A percentile compares a stretch with the other conserved stretches of the same genome.
Conservation (phyloP, 2,113 vertebrate species). For the Arvicanthis niloticus region DNA sequence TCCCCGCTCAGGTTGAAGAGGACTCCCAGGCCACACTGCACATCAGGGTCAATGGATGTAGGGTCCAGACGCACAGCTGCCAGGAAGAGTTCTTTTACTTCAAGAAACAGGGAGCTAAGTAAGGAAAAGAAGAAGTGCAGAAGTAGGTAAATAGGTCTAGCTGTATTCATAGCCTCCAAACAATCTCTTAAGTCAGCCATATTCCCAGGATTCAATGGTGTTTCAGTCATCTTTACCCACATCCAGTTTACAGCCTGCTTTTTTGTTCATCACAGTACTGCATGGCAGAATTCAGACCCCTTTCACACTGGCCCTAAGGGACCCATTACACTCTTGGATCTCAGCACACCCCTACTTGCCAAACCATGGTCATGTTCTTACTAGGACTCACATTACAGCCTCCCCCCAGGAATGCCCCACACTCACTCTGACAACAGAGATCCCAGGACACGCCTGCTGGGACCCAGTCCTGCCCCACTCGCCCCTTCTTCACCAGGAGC, state of each 20-base stretch:
- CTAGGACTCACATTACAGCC: neutral
- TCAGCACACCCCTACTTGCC: neutral
- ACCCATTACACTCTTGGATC: neutral
- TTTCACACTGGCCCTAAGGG: neutral
- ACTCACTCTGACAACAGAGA: conserved; percentile 97
- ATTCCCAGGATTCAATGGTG: no score
- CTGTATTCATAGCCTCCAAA: neutral
- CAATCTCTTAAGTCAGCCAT: neutral
- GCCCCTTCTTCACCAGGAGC: conserved; percentile 78
- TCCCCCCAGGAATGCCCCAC: neutral
- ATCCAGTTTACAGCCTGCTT: neutral
- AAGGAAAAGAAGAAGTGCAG: neutral
- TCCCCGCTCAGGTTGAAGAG: conserved; percentile 99
- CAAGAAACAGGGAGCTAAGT: conserved; percentile 92
- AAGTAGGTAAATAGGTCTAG: neutral
- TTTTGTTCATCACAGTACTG: neutral
- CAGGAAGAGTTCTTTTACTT: conserved; percentile 96
- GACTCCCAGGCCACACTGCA: conserved; percentile 98
- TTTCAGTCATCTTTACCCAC: neutral
- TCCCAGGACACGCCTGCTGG: conserved; percentile 91
- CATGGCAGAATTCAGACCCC: neutral
- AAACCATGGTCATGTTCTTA: neutral
- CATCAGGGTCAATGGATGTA: conserved; percentile 93
- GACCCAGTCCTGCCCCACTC: conserved; percentile 82
- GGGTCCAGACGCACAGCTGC: conserved; percentile 93